phyloP scores from a whole-genome alignment of 92 coral and sea anemone species.

The Phenganax marumi region DNA sequence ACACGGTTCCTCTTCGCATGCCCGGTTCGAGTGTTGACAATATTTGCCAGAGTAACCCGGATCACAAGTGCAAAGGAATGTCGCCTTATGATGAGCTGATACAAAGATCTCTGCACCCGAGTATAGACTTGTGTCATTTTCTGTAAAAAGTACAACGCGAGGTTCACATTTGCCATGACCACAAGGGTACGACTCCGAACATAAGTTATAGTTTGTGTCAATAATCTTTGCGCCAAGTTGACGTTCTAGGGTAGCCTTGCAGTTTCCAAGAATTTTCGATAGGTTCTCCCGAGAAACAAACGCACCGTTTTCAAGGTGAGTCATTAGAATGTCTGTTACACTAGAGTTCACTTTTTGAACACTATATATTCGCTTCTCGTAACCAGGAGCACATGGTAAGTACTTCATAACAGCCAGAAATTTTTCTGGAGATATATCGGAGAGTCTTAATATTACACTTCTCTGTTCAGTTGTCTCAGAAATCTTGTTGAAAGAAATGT shows the following conservation, averaged over 20 bases:
- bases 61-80: conserved; percentile 62
- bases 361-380: conserved; percentile 65
- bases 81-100: conserved; percentile 46
- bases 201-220: conserved; percentile 76
- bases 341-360: conserved; percentile 57
- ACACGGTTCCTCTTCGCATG: conserved; percentile 71
- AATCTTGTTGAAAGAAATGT: conserved; percentile 69
- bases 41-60: conserved; percentile 71
- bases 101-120: conserved; percentile 19
- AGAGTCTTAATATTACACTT: conserved; percentile 69
- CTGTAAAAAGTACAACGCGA: conserved; percentile 3
- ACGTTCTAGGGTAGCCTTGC: conserved; percentile 64
- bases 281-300: conserved; percentile 60
- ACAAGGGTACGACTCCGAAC: conserved; percentile 73
- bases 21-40: conserved; percentile 68
- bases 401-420: conserved; percentile 64
- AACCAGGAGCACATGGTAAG: conserved; percentile 57
- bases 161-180: conserved; percentile 52
- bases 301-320: conserved; percentile 40
- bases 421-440: conserved; percentile 60
- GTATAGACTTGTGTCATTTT: conserved; percentile 19
- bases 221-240: conserved; percentile 60
- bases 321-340: conserved; percentile 73
- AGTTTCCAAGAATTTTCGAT: conserved; percentile 57
- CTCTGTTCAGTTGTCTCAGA: conserved; percentile 57